Evolutionary conservation across 37 sponge, comb jelly and placozoan genomes (phyloP), one percentile per base, ranked within the genome.

Genomic region (Geodia barretti): DNA sequence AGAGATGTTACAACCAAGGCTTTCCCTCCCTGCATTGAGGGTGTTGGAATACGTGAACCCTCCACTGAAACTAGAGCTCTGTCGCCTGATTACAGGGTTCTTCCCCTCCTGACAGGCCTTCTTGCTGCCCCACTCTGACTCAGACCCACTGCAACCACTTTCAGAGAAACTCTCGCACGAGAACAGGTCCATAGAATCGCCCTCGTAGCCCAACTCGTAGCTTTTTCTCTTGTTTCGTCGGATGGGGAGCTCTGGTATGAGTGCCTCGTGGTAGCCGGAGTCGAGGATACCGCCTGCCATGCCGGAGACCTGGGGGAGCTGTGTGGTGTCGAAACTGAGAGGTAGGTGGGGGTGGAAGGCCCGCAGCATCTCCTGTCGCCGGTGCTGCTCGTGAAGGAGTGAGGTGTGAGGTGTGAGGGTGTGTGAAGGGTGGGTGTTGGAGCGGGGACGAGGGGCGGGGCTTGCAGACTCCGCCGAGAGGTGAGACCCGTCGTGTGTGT

Each of bases 321-420:
- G 70, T 5, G 81, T 70, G 25, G 72, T 25, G 9, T 80, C 81
- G 31, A 60, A 70, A 24, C 62, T 70, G 25, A 5, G 60, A 3
- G 79, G 68, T 1, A 79, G 68, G 68, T 79, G 68, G 37, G 81
- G 72, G 72, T 80, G 81, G 24, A 69, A 25, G 81, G 3, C 1
- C 39, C 70, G 81, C 33, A 70, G 72, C 39, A 17, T 14, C 11
- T 47, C 11, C 7, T 47, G 54, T n/a, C n/a, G n/a, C n/a, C n/a
- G n/a, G 54, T 47, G 54, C 11, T 47, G 54, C 54, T 47, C 54
- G 54, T 47, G 54, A n/a, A n/a, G n/a, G n/a, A n/a, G n/a, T n/a
- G n/a, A n/a, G n/a, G n/a, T n/a, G n/a, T n/a, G n/a, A n/a, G n/a
- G n/a, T n/a, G n/a, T n/a, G n/a, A n/a, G n/a, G 14, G 54, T 47